These are phyloP conservation scores for Dynastes tityus DNA, from an alignment of 2,888 invertebrate species.

Conservation along the genomic window DNA sequence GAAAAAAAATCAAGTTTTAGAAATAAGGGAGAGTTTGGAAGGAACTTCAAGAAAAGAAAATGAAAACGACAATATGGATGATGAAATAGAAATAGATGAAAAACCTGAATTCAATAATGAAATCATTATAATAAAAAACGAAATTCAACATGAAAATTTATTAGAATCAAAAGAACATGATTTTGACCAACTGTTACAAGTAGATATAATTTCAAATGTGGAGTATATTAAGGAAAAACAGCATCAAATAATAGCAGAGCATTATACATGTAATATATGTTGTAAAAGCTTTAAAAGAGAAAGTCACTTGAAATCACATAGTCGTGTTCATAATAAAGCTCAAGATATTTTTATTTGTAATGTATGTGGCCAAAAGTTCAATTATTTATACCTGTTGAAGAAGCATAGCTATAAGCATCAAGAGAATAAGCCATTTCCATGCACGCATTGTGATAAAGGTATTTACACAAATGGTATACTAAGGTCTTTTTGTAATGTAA, in stretches of 20 bases:
- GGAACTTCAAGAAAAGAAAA: not conserved
- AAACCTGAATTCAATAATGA: conserved; percentile 5
- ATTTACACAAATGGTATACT: not conserved
- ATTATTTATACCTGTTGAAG: conserved; percentile 63
- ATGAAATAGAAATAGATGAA: conserved; percentile 31
- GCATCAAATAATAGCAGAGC: conserved; percentile 31
- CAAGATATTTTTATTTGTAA: conserved; percentile 56
- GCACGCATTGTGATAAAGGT: conserved; percentile 65
- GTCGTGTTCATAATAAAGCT: conserved; percentile 53
- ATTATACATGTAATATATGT: conserved; percentile 57
- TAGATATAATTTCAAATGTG: not conserved
- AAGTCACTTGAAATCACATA: conserved; percentile 55
- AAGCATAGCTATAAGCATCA: conserved; percentile 65
- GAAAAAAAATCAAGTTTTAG: not conserved
- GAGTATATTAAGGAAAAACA: conserved; percentile 3
- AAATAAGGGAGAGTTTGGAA: not conserved
- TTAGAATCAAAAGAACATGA: not conserved
- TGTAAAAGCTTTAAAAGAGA: conserved; percentile 54
- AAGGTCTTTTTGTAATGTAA: conserved; percentile 9
- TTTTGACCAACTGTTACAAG: not conserved
- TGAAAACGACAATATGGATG: not conserved
- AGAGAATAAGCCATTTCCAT: conserved; percentile 65
- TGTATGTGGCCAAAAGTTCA: conserved; percentile 62
- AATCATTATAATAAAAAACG: conserved; percentile 18
- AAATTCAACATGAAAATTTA: conserved; percentile 23